Percentiles rank a stretch among this genome's conserved stretches.
phyloP scores from a whole-genome alignment of 2,797 vertebrate genomes.

The Zalophus californianus region DNA sequence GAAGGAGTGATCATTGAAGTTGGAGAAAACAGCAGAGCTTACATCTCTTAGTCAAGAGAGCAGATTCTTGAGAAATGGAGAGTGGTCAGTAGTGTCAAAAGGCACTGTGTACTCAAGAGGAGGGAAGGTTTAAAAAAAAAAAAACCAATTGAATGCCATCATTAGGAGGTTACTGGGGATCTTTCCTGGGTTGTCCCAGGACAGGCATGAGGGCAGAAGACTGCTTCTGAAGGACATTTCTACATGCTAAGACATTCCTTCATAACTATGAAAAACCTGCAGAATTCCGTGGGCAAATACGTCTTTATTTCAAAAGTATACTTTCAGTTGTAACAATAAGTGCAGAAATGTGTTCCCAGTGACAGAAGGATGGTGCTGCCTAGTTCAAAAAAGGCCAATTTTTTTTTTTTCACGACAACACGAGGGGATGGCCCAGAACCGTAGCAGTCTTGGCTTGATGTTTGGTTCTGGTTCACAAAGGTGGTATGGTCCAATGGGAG shows the following conservation, averaged over 20 bases:
- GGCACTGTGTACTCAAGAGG: background rate
- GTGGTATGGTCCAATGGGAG: background rate
- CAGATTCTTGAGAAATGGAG: background rate
- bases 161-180: background rate
- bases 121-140: background rate
- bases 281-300: conserved; percentile 41
- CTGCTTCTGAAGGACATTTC: background rate
- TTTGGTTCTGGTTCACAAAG: background rate
- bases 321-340: conserved; percentile 42
- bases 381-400: background rate
- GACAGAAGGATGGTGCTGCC: background rate
- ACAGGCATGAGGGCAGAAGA: background rate
- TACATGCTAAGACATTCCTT: background rate
- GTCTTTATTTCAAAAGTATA: conserved; percentile 31
- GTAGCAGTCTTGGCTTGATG: background rate
- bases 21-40: background rate
- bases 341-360: background rate
- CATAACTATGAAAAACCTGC: background rate
- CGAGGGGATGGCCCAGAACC: background rate
- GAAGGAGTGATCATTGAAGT: background rate
- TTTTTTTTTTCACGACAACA: background rate
- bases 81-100: background rate
- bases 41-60: conserved; percentile 1
- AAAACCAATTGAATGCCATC: background rate
- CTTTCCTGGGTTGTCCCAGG: background rate